Conservation (phyloP, 2,888 invertebrate genomes). For the Drosophila vallismaia region DNA sequence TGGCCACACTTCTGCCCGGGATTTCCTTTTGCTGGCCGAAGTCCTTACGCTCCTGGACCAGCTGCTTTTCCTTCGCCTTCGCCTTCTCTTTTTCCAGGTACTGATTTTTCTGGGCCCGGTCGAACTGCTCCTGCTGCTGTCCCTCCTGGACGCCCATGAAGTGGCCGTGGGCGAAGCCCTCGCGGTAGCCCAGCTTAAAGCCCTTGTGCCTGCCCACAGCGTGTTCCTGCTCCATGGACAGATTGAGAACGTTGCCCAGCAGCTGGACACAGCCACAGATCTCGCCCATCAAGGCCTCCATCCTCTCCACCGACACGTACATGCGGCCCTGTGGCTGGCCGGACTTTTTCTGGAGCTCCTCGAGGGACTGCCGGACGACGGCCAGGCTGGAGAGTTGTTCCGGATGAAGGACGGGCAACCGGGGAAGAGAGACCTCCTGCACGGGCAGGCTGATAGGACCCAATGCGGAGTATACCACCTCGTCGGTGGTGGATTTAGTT, state of each 20-base stretch:
- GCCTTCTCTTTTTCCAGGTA: background rate
- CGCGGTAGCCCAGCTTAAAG: slow-evolving; percentile 58
- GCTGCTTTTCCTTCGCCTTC: background rate
- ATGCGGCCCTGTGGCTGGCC: slow-evolving; percentile 17
- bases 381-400: slow-evolving; percentile 58
- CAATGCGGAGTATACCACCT: slow-evolving; percentile 25
- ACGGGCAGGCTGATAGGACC: slow-evolving; percentile 53
- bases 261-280: slow-evolving; percentile 47
- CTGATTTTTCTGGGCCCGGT: background rate
- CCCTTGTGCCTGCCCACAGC: slow-evolving; percentile 55
- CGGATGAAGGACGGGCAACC: slow-evolving; percentile 47
- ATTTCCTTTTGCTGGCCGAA: background rate
- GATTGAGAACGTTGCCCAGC: slow-evolving; percentile 59
- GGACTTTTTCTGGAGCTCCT: slow-evolving; percentile 31
- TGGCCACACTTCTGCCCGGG: background rate
- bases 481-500: background rate
- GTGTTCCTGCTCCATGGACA: slow-evolving; percentile 65
- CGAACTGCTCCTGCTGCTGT: slow-evolving; percentile 1
- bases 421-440: slow-evolving; percentile 33
- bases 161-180: slow-evolving; percentile 63
- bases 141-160: slow-evolving; percentile 65
- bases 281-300: slow-evolving; percentile 43
- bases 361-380: slow-evolving; percentile 47
- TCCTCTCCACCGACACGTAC: slow-evolving; percentile 18
- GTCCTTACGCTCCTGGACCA: background rate